A percentile compares a stretch with the other conserved stretches of the same genome.
These are phyloP conservation scores for Amphilophus citrinellus DNA, from an alignment of 2,113 vertebrate genomes.

Conservation along the genomic window DNA sequence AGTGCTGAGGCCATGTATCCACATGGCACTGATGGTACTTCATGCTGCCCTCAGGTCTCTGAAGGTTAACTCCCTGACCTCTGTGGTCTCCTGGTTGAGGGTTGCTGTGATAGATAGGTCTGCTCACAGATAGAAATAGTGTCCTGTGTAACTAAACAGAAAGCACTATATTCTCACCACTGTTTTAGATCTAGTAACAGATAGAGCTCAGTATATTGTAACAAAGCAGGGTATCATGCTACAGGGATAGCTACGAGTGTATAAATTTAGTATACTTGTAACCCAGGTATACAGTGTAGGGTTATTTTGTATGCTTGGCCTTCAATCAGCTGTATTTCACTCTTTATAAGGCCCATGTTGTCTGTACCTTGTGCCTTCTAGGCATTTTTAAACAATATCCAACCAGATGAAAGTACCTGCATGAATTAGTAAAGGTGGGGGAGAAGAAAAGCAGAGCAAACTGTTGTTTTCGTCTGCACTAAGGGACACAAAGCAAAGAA, in stretches of 20 bases:
- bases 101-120: constrained; percentile 55
- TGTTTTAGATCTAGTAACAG: not conserved
- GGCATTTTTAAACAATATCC: not conserved
- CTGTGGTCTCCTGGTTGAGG: constrained; percentile 35
- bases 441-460: not conserved
- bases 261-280: not conserved
- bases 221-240: not conserved
- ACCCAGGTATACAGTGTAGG: not conserved
- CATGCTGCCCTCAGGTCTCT: constrained; percentile 70
- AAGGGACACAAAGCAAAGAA: constrained; percentile 4
- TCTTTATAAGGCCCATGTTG: not conserved
- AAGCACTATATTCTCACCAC: not conserved
- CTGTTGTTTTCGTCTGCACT: not conserved
- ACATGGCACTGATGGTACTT: constrained; percentile 78
- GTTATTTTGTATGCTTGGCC: not conserved
- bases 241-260: not conserved
- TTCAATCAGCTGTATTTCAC: not conserved
- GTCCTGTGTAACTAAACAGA: not conserved
- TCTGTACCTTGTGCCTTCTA: not conserved
- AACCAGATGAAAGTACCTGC: constrained; percentile 1
- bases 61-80: constrained; percentile 73
- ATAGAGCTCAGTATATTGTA: not conserved
- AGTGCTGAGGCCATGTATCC: constrained; percentile 68
- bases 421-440: constrained; percentile 2
- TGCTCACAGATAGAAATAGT: constrained; percentile 17